Percentiles rank a stretch among this genome's conserved stretches.
These are phyloP conservation scores for Pionites leucogaster DNA, from an alignment of 2,113 vertebrate genomes.

Conservation along the genomic window DNA sequence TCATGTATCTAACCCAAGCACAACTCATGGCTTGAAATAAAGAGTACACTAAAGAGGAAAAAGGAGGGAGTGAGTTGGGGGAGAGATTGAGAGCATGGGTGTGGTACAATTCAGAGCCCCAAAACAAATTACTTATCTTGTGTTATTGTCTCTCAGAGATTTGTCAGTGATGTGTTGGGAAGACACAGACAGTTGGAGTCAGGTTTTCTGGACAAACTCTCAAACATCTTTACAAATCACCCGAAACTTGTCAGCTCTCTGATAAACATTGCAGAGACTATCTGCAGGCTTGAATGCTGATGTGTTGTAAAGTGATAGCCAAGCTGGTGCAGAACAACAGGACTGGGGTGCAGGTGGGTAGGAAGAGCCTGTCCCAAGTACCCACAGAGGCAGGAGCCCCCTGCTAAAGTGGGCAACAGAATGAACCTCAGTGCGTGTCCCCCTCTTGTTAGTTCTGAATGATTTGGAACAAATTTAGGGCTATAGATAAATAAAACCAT, in stretches of 20 bases:
- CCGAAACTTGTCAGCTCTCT: background rate
- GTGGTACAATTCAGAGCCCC: background rate
- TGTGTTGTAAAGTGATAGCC: background rate
- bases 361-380: background rate
- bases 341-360: background rate
- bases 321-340: background rate
- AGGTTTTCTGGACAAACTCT: background rate
- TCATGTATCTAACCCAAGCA: background rate
- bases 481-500: background rate
- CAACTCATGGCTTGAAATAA: background rate
- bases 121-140: background rate
- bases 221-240: background rate
- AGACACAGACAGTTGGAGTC: background rate
- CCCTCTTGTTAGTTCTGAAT: background rate
- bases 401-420: background rate
- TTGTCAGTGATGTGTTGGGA: background rate
- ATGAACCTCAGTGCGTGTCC: background rate
- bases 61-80: background rate
- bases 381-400: background rate
- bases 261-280: background rate
- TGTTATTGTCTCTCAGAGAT: background rate
- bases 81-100: rapidly evolving
- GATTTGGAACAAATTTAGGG: background rate
- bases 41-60: background rate
- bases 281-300: background rate